Conservation (phyloP, 37 sponge, comb jelly and placozoan species). For the Spongia lamella region DNA sequence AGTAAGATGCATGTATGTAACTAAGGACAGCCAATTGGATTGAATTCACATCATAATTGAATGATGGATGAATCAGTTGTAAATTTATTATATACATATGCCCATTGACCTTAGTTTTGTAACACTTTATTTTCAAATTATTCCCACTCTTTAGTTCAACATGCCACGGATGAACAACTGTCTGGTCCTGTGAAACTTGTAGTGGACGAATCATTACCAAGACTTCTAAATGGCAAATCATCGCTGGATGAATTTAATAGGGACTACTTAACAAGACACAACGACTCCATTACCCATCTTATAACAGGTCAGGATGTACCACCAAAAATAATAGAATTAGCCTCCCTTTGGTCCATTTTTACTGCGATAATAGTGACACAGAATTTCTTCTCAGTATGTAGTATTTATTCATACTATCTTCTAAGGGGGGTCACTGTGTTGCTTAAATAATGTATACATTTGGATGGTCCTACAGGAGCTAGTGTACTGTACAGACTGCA, state of each 20-base stretch:
- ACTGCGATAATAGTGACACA: too few relatives aligned
- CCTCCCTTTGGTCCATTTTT: too few relatives aligned
- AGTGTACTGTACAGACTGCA: slow-evolving; percentile 57
- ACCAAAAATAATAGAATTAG: too few relatives aligned
- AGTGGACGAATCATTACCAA: slow-evolving; percentile 39
- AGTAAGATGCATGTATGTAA: slow-evolving; percentile 1
- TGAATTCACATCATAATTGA: not conserved
- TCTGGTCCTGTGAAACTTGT: slow-evolving; percentile 43
- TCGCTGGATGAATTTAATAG: slow-evolving; percentile 43
- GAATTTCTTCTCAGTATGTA: too few relatives aligned
- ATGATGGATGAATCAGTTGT: not conserved
- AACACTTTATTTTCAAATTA: not conserved
- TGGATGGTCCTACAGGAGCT: slow-evolving; percentile 56
- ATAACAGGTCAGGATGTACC: slow-evolving; percentile 78
- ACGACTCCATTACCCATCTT: slow-evolving; percentile 66
- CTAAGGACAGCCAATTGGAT: not conserved
- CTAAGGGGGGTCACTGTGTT: too few relatives aligned
- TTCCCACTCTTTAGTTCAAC: not conserved
- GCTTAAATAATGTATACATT: too few relatives aligned
- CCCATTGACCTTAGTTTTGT: not conserved
- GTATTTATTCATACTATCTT: too few relatives aligned
- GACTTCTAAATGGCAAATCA: slow-evolving; percentile 41
- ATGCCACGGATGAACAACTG: not conserved
- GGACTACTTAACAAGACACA: slow-evolving; percentile 56
- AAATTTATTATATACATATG: not conserved